Evolutionary conservation across 1,140 invertebrate species (phyloP), one percentile per base, ranked within the genome.

Genomic region (Oncopodura yosiiana): DNA sequence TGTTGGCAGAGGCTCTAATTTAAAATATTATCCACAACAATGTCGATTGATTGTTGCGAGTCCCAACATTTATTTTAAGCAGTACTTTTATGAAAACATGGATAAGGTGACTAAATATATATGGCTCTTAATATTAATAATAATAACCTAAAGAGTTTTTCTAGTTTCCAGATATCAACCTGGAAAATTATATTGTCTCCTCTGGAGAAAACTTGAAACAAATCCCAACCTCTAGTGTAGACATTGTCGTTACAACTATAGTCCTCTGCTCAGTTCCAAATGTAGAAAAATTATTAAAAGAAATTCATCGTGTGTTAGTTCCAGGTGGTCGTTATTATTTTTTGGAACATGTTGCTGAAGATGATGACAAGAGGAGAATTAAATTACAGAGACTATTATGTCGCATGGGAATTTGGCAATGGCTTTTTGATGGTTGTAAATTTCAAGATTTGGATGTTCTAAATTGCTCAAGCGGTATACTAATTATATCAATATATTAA

Each of bases 261-360:
- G 67, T 71, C 0, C 49, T 69, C 2, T 71, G 69, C 45, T 61
- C 56, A 39, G 68, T 69, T 11, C 27, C 49, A 14, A 53, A 69
- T 51, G 27, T 66, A 3, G 26, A 38, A 27, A 48, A 50, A 37
- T 58, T 65, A 8, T 27, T 71, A 14, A 49, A 61, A 30, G 68
- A 71, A 60, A 61, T 70, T 18, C 53, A 54, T 9, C 43, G 69
- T 11, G 68, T 71, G 3, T 55, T 71, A 2, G 67, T 66, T 45
- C 65, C 65, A 6, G 68, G 66, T 37, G 68, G 68, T 11, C 60
- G 60, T 45, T 68, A 60, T 32, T 65, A 65, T 41, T 69, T 53
- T 30, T 37, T 68, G 46, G 68, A 69, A 44, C 67, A 69, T 43
- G 57, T 67, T 1, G 23, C 48, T 18, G 60, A 49, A 16, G 26